These are phyloP conservation scores for Nematolebias whitei DNA, from an alignment of 2,113 vertebrate genomes.

Conservation along the genomic window DNA sequence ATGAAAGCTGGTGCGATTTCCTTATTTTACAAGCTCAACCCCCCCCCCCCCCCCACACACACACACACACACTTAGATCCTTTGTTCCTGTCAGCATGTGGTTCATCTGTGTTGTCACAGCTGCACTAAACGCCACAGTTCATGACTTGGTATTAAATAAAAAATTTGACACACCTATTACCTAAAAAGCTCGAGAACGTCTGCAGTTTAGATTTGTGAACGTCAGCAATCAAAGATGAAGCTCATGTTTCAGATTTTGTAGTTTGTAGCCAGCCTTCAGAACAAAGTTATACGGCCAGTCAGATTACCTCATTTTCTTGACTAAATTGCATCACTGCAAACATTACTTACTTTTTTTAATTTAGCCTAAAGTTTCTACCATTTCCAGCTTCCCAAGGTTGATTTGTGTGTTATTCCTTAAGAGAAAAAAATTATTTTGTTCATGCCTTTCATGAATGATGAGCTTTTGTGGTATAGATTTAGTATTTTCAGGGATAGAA, in stretches of 20 bases:
- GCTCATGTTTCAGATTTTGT: background rate
- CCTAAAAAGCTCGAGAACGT: background rate
- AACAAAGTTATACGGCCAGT: background rate
- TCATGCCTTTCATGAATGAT: background rate
- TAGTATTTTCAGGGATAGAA: background rate
- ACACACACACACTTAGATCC: constrained; percentile 36
- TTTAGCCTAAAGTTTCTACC: background rate
- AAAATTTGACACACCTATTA: constrained; percentile 12
- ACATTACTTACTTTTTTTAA: background rate
- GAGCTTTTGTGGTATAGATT: background rate
- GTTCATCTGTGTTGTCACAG: constrained; percentile 62
- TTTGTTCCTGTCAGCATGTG: constrained; percentile 72
- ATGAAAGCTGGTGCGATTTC: constrained; percentile 63
- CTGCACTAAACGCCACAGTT: constrained; percentile 49
- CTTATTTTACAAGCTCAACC: constrained; percentile 55
- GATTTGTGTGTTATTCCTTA: background rate
- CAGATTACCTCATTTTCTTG: background rate
- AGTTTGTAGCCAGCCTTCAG: background rate
- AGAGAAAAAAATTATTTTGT: background rate
- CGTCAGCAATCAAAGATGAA: background rate
- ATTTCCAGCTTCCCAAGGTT: background rate
- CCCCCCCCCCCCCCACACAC: too few relatives aligned
- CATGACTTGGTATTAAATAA: constrained; percentile 4
- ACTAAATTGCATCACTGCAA: background rate
- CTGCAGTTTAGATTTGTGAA: constrained; percentile 2